These are phyloP conservation scores for Philhelius pedissequus DNA, from an alignment of 2,888 invertebrate species.

Conservation along the genomic window DNA sequence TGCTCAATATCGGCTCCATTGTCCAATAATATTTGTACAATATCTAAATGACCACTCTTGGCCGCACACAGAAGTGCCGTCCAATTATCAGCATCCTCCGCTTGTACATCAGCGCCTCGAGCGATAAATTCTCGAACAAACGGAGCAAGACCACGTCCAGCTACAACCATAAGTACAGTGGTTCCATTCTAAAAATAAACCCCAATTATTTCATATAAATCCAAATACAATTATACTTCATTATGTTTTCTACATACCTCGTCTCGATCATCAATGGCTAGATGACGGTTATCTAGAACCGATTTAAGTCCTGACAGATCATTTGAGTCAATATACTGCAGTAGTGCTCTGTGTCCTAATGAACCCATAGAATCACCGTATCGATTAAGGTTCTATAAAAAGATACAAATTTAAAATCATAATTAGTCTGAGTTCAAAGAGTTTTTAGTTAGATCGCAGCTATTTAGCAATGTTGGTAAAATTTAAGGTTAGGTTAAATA, in stretches of 20 bases:
- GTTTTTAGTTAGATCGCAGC: background rate
- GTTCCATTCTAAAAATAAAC: constrained; percentile 87
- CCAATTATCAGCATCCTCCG: constrained; percentile 96
- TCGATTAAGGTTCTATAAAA: constrained; percentile 87
- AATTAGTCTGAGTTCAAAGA: background rate
- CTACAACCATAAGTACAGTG: constrained; percentile 95
- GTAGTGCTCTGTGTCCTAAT: constrained; percentile 89
- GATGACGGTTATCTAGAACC: constrained; percentile 90
- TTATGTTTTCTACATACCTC: too few relatives aligned
- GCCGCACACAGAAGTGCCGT: constrained; percentile 93
- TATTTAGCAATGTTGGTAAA: background rate
- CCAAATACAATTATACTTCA: background rate
- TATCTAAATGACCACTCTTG: constrained; percentile 90
- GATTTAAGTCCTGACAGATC: constrained; percentile 88
- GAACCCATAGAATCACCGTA: constrained; percentile 94
- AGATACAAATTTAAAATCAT: background rate
- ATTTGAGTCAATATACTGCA: constrained; percentile 89
- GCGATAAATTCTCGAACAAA: constrained; percentile 92
- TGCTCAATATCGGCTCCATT: constrained; percentile 92
- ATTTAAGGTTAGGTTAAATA: background rate
- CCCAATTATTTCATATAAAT: background rate
- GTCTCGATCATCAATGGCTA: constrained; percentile 91
- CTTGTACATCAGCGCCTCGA: constrained; percentile 95
- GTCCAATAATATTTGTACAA: constrained; percentile 90
- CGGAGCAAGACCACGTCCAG: constrained; percentile 89